phyloP scores from a whole-genome alignment of 1,140 invertebrate genomes.

The Calosoma granatense region DNA sequence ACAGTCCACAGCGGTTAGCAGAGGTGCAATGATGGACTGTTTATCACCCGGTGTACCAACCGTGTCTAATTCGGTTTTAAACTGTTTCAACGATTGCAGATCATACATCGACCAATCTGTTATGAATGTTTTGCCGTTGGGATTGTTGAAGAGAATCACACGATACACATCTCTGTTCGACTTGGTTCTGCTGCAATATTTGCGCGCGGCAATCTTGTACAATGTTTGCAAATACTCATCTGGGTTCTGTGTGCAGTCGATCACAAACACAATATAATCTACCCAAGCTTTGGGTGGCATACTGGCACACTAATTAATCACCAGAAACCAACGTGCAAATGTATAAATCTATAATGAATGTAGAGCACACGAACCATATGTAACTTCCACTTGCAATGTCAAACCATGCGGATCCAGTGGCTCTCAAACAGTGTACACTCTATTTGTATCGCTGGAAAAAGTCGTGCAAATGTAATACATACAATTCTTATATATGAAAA shows the following conservation, averaged over 20 bases:
- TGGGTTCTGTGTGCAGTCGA: neutral
- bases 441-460: too few relatives aligned
- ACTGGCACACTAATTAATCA: too few relatives aligned
- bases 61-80: neutral
- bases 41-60: neutral
- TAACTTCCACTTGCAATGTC: too few relatives aligned
- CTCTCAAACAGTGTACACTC: too few relatives aligned
- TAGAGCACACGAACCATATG: too few relatives aligned
- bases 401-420: too few relatives aligned
- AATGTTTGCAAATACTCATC: neutral
- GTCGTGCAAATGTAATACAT: too few relatives aligned
- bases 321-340: too few relatives aligned
- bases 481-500: too few relatives aligned
- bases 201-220: neutral
- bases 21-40: neutral
- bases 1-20: neutral
- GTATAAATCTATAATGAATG: too few relatives aligned
- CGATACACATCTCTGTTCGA: neutral
- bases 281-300: neutral
- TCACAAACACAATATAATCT: neutral
- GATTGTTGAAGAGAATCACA: neutral
- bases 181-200: neutral
- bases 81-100: neutral
- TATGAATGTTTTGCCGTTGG: neutral
- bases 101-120: neutral